Conservation (phyloP, 2,888 invertebrate genomes). For the Iselma pallidipennis region DNA sequence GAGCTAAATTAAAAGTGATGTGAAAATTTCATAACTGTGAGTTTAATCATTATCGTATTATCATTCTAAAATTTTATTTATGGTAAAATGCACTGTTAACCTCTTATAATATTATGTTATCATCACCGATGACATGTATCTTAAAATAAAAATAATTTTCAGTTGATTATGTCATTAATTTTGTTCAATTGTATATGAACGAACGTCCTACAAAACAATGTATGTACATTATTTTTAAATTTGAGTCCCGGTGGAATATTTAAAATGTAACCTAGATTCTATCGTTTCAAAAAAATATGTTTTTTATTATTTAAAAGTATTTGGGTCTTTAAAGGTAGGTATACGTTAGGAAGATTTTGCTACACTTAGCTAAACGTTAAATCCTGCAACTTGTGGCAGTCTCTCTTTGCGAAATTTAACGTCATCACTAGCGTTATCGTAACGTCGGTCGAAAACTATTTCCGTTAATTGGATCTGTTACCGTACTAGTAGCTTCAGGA, state of each 20-base stretch:
- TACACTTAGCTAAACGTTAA: too few relatives aligned
- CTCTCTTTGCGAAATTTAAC: too few relatives aligned
- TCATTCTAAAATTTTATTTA: not conserved
- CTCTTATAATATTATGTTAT: not conserved
- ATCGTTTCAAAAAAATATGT: too few relatives aligned
- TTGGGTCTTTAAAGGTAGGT: too few relatives aligned
- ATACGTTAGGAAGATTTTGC: too few relatives aligned
- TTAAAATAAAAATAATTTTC: not conserved
- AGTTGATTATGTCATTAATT: not conserved
- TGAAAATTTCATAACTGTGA: not conserved
- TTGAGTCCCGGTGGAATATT: not conserved
- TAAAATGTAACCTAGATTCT: too few relatives aligned
- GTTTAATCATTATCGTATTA: too few relatives aligned
- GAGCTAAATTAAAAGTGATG: not conserved
- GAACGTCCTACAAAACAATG: not conserved
- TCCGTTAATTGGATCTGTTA: too few relatives aligned
- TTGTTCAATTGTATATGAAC: not conserved
- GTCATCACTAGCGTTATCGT: too few relatives aligned
- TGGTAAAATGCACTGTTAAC: not conserved
- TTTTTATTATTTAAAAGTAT: conserved; percentile 11
- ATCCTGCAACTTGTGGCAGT: too few relatives aligned
- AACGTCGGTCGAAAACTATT: too few relatives aligned
- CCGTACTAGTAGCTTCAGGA: too few relatives aligned
- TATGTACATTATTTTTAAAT: not conserved
- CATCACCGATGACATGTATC: not conserved